Percentiles rank a stretch among this genome's conserved stretches.
These are phyloP conservation scores for Notolabrus celidotus DNA, from an alignment of 2,797 vertebrate species.

Conservation along the genomic window DNA sequence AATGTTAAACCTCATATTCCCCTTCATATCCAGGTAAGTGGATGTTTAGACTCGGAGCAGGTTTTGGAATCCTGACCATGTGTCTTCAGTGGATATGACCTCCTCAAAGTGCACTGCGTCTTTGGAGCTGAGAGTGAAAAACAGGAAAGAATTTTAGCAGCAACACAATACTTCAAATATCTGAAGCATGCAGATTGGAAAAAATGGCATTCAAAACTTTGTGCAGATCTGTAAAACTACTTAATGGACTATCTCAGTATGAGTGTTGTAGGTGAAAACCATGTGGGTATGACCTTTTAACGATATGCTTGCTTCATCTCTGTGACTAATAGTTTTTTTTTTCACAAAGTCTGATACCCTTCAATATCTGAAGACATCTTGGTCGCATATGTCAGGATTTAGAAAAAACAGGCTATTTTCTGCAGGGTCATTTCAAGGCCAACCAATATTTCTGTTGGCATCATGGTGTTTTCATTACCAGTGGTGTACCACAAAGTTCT, in stretches of 20 bases:
- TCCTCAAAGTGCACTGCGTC: conserved; percentile 20
- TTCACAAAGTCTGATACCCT: not conserved
- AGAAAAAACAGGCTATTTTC: not conserved
- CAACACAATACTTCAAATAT: conserved; percentile 49
- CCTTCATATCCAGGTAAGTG: conserved; percentile 41
- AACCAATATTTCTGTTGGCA: not conserved
- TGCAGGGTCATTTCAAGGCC: not conserved
- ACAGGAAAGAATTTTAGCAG: conserved; percentile 62
- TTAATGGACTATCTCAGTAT: conserved; percentile 30
- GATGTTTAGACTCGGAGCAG: conserved; percentile 52
- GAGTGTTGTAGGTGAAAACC: conserved; percentile 5
- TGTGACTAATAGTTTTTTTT: too few species aligned
- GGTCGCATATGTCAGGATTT: not conserved
- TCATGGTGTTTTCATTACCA: not conserved
- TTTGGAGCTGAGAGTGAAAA: conserved; percentile 43
- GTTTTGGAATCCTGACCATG: conserved; percentile 39
- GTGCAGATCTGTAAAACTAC: conserved; percentile 16
- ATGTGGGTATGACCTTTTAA: conserved; percentile 2
- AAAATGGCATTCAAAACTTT: conserved; percentile 27
- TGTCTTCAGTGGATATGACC: conserved; percentile 50
- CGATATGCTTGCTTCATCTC: conserved; percentile 12
- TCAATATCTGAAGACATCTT: too few species aligned
- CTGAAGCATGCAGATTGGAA: conserved; percentile 41
- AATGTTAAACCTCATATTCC: conserved; percentile 40
- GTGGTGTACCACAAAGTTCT: not conserved